Percentiles rank a stretch among this genome's conserved stretches.
Evolutionary conservation across 1,140 invertebrate genomes (phyloP).

Genomic region (Zophobas atratus): DNA sequence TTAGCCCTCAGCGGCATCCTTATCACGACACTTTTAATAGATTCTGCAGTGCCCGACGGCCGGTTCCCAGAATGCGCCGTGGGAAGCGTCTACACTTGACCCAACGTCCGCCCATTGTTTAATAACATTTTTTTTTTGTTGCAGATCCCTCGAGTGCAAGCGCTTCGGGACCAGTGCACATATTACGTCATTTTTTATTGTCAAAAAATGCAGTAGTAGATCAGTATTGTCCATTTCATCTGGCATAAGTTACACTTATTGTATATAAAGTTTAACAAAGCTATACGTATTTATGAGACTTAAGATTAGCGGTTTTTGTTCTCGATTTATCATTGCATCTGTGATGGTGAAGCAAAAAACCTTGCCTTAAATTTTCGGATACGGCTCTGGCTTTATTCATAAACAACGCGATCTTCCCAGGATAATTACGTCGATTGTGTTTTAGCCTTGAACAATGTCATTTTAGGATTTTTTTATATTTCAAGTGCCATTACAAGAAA

Average conservation of each 20-base stretch:
- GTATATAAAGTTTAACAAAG: slow-evolving; percentile 40
- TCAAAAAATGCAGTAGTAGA: slow-evolving; percentile 47
- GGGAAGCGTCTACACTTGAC: slow-evolving; percentile 6
- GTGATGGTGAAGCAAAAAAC: slow-evolving; percentile 39
- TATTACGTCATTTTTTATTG: slow-evolving; percentile 46
- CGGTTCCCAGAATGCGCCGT: background rate
- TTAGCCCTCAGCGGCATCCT: background rate
- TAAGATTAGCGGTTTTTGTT: slow-evolving; percentile 30
- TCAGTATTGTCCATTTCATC: slow-evolving; percentile 45
- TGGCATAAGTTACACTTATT: slow-evolving; percentile 33
- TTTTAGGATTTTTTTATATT: slow-evolving; percentile 24
- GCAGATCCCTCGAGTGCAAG: slow-evolving; percentile 37
- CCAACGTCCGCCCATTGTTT: background rate
- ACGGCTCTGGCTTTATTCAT: slow-evolving; percentile 35
- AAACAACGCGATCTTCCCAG: slow-evolving; percentile 29
- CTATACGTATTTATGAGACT: slow-evolving; percentile 49
- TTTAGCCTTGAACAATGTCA: slow-evolving; percentile 41
- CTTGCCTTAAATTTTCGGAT: slow-evolving; percentile 24
- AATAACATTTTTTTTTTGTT: slow-evolving; percentile 7
- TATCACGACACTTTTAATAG: background rate
- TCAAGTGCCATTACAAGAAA: slow-evolving; percentile 39
- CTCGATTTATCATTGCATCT: slow-evolving; percentile 30
- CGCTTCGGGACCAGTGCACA: slow-evolving; percentile 45
- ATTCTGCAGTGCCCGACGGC: too few relatives aligned
- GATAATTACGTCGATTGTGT: background rate